Evolutionary conservation across 2,113 vertebrate genomes (phyloP).

Genomic region (Chelonoidis abingdonii): DNA sequence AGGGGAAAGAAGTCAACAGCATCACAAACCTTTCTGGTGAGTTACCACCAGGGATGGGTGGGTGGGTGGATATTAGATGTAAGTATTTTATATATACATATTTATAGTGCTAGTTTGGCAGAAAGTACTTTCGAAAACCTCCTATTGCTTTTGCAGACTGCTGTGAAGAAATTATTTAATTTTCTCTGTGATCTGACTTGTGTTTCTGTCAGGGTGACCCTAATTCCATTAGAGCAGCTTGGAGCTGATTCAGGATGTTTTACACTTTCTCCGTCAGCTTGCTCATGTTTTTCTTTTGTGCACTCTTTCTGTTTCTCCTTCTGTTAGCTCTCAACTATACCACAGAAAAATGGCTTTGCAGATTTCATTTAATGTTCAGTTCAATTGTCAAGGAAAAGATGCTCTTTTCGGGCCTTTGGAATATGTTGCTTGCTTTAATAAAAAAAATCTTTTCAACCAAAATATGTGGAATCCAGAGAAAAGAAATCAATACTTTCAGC

Average conservation of each 20-base stretch:
- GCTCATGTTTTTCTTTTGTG: slow-evolving; percentile 24
- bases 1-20: accelerated
- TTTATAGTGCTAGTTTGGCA: slow-evolving; percentile 53
- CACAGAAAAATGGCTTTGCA: slow-evolving; percentile 56
- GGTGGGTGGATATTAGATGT: accelerated
- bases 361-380: slow-evolving; percentile 73
- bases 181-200: slow-evolving; percentile 68
- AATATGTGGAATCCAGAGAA: slow-evolving; percentile 41
- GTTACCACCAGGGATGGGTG: background rate
- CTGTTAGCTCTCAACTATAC: slow-evolving; percentile 59
- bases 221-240: slow-evolving; percentile 77
- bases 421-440: slow-evolving; percentile 59
- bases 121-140: slow-evolving; percentile 47
- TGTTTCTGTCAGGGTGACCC: slow-evolving; percentile 77
- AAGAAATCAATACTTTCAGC: slow-evolving; percentile 32
- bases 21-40: accelerated
- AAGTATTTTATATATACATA: background rate
- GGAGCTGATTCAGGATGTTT: slow-evolving; percentile 70
- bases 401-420: slow-evolving; percentile 49
- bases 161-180: slow-evolving; percentile 67
- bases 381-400: slow-evolving; percentile 63
- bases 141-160: slow-evolving; percentile 28
- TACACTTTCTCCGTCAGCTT: slow-evolving; percentile 63
- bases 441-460: slow-evolving; percentile 38
- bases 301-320: slow-evolving; percentile 32